Base-by-base conservation (phyloP, 1,140 invertebrate genomes). In the Drosophila rhopaloa region DNA sequence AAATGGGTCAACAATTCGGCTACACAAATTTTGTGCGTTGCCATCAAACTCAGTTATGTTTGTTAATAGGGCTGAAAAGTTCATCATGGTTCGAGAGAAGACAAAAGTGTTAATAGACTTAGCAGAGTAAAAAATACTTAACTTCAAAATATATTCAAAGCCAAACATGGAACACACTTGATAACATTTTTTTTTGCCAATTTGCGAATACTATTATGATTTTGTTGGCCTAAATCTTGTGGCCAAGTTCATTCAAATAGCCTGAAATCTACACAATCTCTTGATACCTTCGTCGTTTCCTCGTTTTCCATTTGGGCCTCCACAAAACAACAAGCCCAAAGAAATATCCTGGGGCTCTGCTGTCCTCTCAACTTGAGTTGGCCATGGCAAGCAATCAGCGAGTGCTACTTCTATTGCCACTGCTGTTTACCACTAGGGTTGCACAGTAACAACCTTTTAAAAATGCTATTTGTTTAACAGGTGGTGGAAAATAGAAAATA, bases 371-470 rank as follows among this genome's bases (percentile, higher is more conserved):
- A 60, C 29, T 46, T 47, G 41, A 65, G 61, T 65, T 46, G 41
- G 16, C 59, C 61, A 35, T 53, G 46, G 38, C 43, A 65, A 68
- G 59, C 65, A 68, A 65, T 68, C 65, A 68, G 65, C n/a, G 47
- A 37, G 19, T 19, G 59, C 38, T 48, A 61, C 16, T 51, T 43
- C 59, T 41, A 58, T 55, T 32, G 29, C 32, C 53, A 38, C 40
- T 63, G 50, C 27, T 51, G 50, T 11, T 35, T 51, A 19, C 50
- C 3, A 16, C 50, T 10, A 35, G 14, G 10, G 14, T 2, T 19
- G 11, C 50, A 51, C 50, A 3, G 50, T 11, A 7, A 32, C 8
- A 32, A 32, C 29, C 5, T 32, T 32, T 32, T 32, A 6, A 7
- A 32, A 32, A 32, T 6, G 0, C 4, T 6, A 32, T 32, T 7